Percentiles rank a stretch among this genome's conserved stretches.
Evolutionary conservation across 2,113 vertebrate genomes (phyloP).

Genomic region (human): GRCh38 chr3:21684501-21685000

Average conservation of each 20-base stretch:
- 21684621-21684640: slow-evolving; percentile 80
- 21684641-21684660: slow-evolving; percentile 80
- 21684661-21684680: slow-evolving; percentile 83
- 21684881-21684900: slow-evolving; percentile 26
- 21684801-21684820: slow-evolving; percentile 73
- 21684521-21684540: slow-evolving; percentile 9
- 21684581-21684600: slow-evolving; percentile 77
- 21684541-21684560: slow-evolving; percentile 45
- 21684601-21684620: slow-evolving; percentile 80
- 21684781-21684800: slow-evolving; percentile 72
- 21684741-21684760: slow-evolving; percentile 77
- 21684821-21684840: slow-evolving; percentile 48
- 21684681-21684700: slow-evolving; percentile 85
- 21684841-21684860: slow-evolving; percentile 71
- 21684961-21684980: slow-evolving; percentile 23
- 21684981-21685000: slow-evolving; percentile 34
- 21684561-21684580: slow-evolving; percentile 60
- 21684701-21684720: slow-evolving; percentile 82
- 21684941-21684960: slow-evolving; percentile 51
- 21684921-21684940: slow-evolving; percentile 52
- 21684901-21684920: slow-evolving; percentile 53
- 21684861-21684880: slow-evolving; percentile 74
- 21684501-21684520: not conserved
- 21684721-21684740: slow-evolving; percentile 80
- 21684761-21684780: slow-evolving; percentile 70